A percentile compares a stretch with the other conserved stretches of the same genome.
Evolutionary conservation across 2,113 vertebrate species (phyloP).

Genomic region (Charina bottae): DNA sequence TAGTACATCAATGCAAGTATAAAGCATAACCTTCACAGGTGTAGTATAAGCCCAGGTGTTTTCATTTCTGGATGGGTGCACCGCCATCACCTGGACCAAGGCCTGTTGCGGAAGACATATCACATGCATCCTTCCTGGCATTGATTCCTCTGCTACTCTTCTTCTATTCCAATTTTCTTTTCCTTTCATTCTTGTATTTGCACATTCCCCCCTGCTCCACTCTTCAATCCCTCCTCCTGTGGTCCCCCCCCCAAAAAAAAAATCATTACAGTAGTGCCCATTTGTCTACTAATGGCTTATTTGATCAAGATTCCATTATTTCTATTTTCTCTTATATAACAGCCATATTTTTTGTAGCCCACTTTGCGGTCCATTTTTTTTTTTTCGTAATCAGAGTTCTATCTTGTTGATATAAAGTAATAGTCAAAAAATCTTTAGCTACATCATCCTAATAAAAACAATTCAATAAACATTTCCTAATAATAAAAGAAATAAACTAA

Average conservation of each 20-base stretch:
- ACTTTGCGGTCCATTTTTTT: background rate
- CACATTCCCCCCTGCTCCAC: background rate
- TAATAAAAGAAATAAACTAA: background rate
- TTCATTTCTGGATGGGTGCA: background rate
- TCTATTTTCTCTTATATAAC: background rate
- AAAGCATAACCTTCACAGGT: no score
- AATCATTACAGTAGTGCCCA: background rate
- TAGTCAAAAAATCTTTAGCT: background rate
- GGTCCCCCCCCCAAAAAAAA: no score
- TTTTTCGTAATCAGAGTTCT: background rate
- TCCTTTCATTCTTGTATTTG: no score
- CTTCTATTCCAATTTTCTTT: background rate
- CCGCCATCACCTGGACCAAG: background rate
- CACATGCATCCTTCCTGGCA: background rate
- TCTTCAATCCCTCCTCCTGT: no score
- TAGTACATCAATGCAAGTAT: background rate
- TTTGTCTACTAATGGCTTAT: background rate
- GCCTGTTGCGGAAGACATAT: background rate
- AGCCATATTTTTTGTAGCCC: background rate
- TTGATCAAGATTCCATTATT: background rate
- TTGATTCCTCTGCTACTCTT: no score
- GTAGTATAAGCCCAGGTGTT: background rate
- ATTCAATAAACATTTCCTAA: constrained; percentile 1
- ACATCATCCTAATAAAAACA: constrained; percentile 4
- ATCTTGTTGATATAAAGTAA: background rate